These are phyloP conservation scores for Pica pica DNA, from an alignment of 2,113 vertebrate genomes.

Conservation along the genomic window DNA sequence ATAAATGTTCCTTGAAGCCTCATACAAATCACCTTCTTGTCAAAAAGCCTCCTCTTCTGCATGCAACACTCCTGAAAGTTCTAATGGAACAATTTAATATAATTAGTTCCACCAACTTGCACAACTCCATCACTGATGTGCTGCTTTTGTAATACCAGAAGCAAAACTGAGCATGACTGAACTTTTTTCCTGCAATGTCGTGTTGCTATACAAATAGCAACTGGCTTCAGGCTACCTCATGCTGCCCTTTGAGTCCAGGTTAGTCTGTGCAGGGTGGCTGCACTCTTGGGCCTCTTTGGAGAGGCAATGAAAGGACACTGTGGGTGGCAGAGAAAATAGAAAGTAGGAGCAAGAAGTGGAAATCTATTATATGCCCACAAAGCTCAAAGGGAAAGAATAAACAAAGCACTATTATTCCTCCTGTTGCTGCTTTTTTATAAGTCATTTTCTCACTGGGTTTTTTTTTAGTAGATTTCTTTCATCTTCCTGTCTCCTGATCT, in stretches of 20 bases:
- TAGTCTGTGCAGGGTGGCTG: neutral
- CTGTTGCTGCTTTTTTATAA: neutral
- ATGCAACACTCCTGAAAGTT: neutral
- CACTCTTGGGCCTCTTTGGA: neutral
- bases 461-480: neutral
- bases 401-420: slow-evolving; percentile 26
- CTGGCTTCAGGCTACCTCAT: neutral
- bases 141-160: slow-evolving; percentile 6
- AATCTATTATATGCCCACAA: slow-evolving; percentile 20
- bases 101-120: neutral
- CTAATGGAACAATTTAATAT: neutral
- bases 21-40: neutral
- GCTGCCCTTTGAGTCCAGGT: slow-evolving; percentile 13
- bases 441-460: neutral
- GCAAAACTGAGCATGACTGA: slow-evolving; percentile 26
- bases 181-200: neutral
- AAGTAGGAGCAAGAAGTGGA: slow-evolving; percentile 37
- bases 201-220: neutral
- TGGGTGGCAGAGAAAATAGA: slow-evolving; percentile 41
- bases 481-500: neutral
- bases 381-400: slow-evolving; percentile 38
- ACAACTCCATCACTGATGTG: neutral
- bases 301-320: slow-evolving; percentile 16
- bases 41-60: neutral
- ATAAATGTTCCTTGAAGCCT: neutral